Percentiles rank a stretch among this genome's conserved stretches.
Conservation (phyloP, 2,888 invertebrate genomes). For the Operophtera brumata region DNA sequence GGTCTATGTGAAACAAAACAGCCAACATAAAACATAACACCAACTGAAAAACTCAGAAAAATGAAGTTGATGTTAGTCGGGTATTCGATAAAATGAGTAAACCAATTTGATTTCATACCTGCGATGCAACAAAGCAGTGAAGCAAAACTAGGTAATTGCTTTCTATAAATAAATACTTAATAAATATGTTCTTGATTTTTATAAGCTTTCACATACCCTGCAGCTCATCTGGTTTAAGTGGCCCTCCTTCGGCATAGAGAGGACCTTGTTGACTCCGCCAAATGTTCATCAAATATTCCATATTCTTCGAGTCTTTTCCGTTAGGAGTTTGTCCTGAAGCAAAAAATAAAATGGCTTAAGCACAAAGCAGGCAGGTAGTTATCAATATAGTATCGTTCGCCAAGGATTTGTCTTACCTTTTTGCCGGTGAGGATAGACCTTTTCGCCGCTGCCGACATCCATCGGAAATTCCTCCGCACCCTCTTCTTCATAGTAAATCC, state of each 20-base stretch:
- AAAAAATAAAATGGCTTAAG: constrained; percentile 11
- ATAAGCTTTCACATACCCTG: constrained; percentile 52
- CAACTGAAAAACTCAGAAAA: constrained; percentile 46
- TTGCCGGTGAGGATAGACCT: constrained; percentile 48
- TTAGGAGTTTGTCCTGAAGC: constrained; percentile 39
- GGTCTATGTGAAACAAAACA: constrained; percentile 49
- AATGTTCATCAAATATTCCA: constrained; percentile 70
- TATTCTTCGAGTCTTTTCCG: constrained; percentile 60
- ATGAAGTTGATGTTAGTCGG: constrained; percentile 43
- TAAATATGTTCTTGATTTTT: too few relatives aligned
- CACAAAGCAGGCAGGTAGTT: neutral
- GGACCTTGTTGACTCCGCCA: constrained; percentile 58
- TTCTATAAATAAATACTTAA: constrained; percentile 43
- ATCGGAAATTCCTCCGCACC: constrained; percentile 64
- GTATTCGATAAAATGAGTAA: constrained; percentile 51
- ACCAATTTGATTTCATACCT: constrained; percentile 52
- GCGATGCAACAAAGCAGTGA: constrained; percentile 61
- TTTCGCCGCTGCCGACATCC: constrained; percentile 70
- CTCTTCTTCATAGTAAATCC: constrained; percentile 80
- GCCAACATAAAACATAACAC: constrained; percentile 47
- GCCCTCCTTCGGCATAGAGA: constrained; percentile 73
- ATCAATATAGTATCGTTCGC: neutral
- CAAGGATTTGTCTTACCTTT: constrained; percentile 52
- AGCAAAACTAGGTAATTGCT: constrained; percentile 63
- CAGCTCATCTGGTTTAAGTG: constrained; percentile 62